Conservation (phyloP, 2,797 vertebrate genomes). For the Craterocephalus amniculus region DNA sequence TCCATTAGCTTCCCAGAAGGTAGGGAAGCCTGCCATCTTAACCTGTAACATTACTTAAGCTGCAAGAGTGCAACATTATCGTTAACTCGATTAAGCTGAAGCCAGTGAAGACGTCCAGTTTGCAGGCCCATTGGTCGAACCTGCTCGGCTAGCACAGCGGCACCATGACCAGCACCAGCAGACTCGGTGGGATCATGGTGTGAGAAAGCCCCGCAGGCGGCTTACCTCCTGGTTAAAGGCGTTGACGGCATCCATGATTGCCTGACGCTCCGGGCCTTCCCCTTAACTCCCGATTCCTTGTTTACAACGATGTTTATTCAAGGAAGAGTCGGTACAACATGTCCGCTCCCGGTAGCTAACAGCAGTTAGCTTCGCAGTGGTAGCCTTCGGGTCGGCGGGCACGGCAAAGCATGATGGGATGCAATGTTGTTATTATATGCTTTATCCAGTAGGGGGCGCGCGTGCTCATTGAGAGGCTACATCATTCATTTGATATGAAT, state of each 20-base stretch:
- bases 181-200: conserved; percentile 34
- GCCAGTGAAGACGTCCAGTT: conserved; percentile 29
- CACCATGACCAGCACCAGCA: conserved; percentile 51
- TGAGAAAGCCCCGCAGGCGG: not conserved
- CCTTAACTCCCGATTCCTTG: conserved; percentile 55
- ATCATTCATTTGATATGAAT: no score
- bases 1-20: not conserved
- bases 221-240: conserved; percentile 87
- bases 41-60: not conserved
- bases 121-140: conserved; percentile 49
- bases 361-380: conserved; percentile 70
- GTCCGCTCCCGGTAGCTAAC: conserved; percentile 82
- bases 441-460: conserved; percentile 52
- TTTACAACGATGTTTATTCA: conserved; percentile 66
- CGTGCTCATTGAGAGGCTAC: not conserved
- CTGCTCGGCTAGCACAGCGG: conserved; percentile 52
- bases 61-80: not conserved
- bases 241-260: conserved; percentile 87
- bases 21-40: not conserved
- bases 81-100: not conserved
- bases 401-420: conserved; percentile 82
- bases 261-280: conserved; percentile 43
- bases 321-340: conserved; percentile 82
- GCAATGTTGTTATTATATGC: conserved; percentile 15
- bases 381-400: conserved; percentile 70